Conservation (phyloP, 2,113 vertebrate genomes). For the Pluvianellus socialis region DNA sequence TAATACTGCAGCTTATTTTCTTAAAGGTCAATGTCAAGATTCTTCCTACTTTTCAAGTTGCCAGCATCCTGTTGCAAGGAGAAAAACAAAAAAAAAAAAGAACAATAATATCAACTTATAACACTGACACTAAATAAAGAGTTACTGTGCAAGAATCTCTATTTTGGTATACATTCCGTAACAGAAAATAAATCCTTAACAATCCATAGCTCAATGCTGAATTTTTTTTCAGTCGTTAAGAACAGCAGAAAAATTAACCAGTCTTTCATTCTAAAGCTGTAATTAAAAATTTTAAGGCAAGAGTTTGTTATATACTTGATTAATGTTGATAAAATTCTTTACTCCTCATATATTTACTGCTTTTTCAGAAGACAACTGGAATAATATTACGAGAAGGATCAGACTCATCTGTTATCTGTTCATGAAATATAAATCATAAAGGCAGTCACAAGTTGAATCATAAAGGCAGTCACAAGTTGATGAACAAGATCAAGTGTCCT, state of each 20-base stretch:
- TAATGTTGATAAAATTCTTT: neutral
- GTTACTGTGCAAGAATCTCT: neutral
- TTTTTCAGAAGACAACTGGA: neutral
- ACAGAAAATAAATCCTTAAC: neutral
- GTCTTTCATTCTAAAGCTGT: neutral
- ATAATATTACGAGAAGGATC: neutral
- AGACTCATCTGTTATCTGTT: neutral
- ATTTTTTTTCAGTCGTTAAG: neutral
- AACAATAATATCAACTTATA: neutral
- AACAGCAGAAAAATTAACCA: neutral
- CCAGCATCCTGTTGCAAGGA: neutral
- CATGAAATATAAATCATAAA: neutral
- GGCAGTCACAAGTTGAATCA: neutral
- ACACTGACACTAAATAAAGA: neutral
- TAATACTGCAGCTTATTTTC: neutral
- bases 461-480: neutral
- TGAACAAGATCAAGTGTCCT: neutral
- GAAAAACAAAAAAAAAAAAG: neutral
- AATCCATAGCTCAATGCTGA: neutral
- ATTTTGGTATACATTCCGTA: neutral
- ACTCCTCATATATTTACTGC: neutral
- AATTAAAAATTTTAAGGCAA: neutral
- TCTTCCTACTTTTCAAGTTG: neutral
- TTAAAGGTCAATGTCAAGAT: neutral
- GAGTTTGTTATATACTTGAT: neutral